Conservation (phyloP, 2,113 vertebrate genomes). For the Leiothrix lutea region DNA sequence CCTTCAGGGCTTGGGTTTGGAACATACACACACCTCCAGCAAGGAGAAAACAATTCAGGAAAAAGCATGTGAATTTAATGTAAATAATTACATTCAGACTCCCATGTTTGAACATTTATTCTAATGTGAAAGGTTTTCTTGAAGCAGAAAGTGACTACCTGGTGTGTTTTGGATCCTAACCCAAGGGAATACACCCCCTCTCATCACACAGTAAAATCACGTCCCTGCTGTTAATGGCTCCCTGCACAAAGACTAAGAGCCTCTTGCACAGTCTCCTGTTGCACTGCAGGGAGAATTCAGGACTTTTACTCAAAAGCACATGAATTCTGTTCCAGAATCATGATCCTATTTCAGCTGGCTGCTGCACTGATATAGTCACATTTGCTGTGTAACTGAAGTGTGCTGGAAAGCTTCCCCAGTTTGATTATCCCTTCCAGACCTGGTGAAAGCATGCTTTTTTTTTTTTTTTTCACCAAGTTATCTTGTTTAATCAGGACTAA, state of each 20-base stretch:
- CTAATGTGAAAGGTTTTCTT: not conserved
- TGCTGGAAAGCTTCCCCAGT: conserved; percentile 14
- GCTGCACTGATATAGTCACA: not conserved
- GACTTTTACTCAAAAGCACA: not conserved
- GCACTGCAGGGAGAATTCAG: not conserved
- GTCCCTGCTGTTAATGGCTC: not conserved
- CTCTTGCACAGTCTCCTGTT: not conserved
- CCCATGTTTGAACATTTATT: not conserved
- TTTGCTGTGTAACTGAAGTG: not conserved
- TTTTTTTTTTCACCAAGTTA: not conserved
- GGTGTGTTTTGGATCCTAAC: not conserved
- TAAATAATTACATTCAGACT: conserved; percentile 5
- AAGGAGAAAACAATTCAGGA: not conserved
- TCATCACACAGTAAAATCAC: not conserved
- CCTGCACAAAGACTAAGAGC: not conserved
- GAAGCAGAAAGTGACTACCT: conserved; percentile 7
- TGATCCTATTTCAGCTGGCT: not conserved
- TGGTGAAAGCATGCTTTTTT: not conserved
- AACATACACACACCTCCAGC: not conserved
- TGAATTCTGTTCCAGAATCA: not conserved
- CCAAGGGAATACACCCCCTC: not conserved
- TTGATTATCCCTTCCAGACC: conserved; percentile 25
- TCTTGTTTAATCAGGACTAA: conserved; percentile 50
- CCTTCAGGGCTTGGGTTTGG: conserved; percentile 28
- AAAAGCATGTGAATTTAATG: not conserved